Conservation (phyloP, 2,113 vertebrate species). For the Macaca mulatta region DNA sequence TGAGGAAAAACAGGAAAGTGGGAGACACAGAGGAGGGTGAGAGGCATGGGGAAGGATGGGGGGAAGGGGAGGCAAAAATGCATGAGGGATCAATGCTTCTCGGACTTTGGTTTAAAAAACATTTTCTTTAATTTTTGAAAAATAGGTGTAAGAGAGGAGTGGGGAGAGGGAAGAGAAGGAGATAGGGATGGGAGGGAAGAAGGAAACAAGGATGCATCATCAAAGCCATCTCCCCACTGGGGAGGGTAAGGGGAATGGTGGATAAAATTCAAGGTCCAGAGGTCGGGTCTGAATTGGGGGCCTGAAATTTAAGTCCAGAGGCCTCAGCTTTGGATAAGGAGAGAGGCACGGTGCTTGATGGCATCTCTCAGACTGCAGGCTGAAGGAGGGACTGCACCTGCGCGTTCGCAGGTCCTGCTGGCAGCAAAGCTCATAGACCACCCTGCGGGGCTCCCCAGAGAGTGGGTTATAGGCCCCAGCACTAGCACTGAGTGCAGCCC, state of each 20-base stretch:
- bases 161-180: not conserved
- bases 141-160: not conserved
- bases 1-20: no score
- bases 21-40: not conserved
- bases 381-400: not conserved
- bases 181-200: not conserved
- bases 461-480: conserved; percentile 85
- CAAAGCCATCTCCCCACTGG: not conserved
- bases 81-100: no score
- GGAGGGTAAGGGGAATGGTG: not conserved
- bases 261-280: not conserved
- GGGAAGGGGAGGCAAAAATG: not conserved
- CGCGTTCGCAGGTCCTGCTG: conserved; percentile 69
- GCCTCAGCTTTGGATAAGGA: not conserved
- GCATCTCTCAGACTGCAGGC: no score
- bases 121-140: not conserved
- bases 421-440: conserved; percentile 90
- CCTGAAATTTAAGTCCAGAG: not conserved
- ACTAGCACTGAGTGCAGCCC: conserved; percentile 88
- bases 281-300: not conserved
- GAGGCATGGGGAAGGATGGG: not conserved
- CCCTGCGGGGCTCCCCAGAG: conserved; percentile 84
- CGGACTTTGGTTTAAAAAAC: no score
- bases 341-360: not conserved
- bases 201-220: not conserved